A percentile compares a stretch with the other conserved stretches of the same genome.
Conservation (phyloP, 2,888 invertebrate genomes). For the Aleiodes testaceus region DNA sequence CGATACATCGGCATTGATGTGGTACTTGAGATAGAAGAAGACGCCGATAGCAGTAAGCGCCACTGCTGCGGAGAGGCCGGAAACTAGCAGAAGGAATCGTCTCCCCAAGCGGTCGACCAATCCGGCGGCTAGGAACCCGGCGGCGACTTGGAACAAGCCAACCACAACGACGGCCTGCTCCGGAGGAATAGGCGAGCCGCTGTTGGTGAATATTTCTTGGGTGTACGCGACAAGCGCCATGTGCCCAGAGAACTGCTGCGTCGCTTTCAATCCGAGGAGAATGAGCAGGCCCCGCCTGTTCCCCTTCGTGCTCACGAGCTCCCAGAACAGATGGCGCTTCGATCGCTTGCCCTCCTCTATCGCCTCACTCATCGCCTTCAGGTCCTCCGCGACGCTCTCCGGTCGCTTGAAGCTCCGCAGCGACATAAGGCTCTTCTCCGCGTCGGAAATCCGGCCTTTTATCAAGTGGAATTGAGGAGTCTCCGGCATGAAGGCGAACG, state of each 20-base stretch:
- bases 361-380: slow-evolving; percentile 75
- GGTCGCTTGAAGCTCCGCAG: slow-evolving; percentile 75
- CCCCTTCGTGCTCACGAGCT: slow-evolving; percentile 73
- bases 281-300: slow-evolving; percentile 77
- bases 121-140: slow-evolving; percentile 76
- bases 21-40: slow-evolving; percentile 76
- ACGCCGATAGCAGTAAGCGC: slow-evolving; percentile 76
- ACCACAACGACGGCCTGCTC: slow-evolving; percentile 75
- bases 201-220: slow-evolving; percentile 78
- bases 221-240: slow-evolving; percentile 77
- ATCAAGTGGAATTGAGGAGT: slow-evolving; percentile 78
- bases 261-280: slow-evolving; percentile 77
- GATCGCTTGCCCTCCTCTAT: slow-evolving; percentile 75
- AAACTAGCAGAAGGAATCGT: slow-evolving; percentile 77
- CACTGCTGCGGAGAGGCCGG: slow-evolving; percentile 76
- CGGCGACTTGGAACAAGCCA: slow-evolving; percentile 75
- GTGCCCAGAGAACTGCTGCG: slow-evolving; percentile 78
- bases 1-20: slow-evolving; percentile 73
- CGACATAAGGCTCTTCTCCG: slow-evolving; percentile 76
- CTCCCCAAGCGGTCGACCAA: slow-evolving; percentile 79
- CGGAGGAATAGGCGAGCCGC: slow-evolving; percentile 74
- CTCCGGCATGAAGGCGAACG: slow-evolving; percentile 79
- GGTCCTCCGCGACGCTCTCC: slow-evolving; percentile 75
- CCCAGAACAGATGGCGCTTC: slow-evolving; percentile 72
- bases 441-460: slow-evolving; percentile 74